These are phyloP conservation scores for Stomatorhinus ivindoensis DNA, from an alignment of 2,113 vertebrate genomes.

Conservation along the genomic window DNA sequence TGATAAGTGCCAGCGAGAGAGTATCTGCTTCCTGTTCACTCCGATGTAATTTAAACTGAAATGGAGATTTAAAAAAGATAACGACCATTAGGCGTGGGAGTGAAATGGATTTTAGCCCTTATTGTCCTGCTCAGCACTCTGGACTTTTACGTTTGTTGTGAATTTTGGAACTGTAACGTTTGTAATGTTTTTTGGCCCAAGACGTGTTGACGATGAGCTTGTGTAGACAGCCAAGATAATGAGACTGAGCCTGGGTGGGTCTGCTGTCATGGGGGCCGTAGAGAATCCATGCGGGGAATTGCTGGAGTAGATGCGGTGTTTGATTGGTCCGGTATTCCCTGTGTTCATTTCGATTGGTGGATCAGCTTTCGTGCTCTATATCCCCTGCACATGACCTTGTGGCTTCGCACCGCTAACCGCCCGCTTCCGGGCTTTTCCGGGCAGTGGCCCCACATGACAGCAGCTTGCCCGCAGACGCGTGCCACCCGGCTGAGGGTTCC, in stretches of 20 bases:
- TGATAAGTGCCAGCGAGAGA: not conserved
- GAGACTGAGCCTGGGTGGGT: not conserved
- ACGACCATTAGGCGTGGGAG: not conserved
- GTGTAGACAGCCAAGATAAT: not conserved
- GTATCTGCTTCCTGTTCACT: not conserved
- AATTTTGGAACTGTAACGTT: not conserved
- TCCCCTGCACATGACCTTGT: not conserved
- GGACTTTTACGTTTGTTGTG: constrained; percentile 11
- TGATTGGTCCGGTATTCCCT: not conserved
- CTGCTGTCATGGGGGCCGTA: constrained; percentile 7
- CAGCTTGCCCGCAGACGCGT: not conserved
- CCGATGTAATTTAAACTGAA: not conserved
- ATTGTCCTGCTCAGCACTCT: not conserved
- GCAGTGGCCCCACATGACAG: not conserved
- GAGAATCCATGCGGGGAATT: not conserved
- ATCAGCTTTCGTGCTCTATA: not conserved
- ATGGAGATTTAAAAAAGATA: not conserved
- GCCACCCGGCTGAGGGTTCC: not conserved
- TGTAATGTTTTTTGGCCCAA: not conserved
- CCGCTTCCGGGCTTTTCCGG: not conserved
- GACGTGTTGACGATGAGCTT: not conserved
- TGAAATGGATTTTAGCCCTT: not conserved
- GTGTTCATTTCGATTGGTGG: not conserved
- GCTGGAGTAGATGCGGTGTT: not conserved
- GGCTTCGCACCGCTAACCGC: not conserved